A percentile compares a stretch with the other conserved stretches of the same genome.
Evolutionary conservation across 2,888 invertebrate species (phyloP).

Genomic region (Bimastos eiseni): DNA sequence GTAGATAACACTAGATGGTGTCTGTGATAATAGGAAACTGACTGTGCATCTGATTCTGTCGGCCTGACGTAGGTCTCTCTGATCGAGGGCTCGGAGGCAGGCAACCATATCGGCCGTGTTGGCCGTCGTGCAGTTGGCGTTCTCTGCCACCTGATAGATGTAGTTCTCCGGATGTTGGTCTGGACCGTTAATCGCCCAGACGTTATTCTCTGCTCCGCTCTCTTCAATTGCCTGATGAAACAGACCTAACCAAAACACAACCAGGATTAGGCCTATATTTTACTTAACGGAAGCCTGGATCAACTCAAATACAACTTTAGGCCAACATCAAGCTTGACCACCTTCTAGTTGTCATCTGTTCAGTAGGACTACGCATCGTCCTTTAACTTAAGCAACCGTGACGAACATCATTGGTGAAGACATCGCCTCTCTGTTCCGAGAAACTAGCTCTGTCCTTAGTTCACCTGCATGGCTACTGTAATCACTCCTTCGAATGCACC

Average conservation of each 20-base stretch:
- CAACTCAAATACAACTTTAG: no score
- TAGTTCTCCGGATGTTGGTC: conserved; percentile 33
- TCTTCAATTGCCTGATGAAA: conserved; percentile 45
- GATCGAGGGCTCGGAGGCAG: conserved; percentile 10
- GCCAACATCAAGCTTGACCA: no score
- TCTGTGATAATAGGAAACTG: not conserved
- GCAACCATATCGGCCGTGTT: conserved; percentile 23
- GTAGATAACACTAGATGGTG: not conserved
- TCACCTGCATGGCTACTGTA: no score
- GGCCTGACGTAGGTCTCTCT: not conserved
- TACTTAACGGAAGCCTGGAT: no score
- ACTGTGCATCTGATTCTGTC: conserved; percentile 30
- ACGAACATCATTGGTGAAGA: no score
- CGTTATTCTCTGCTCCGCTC: conserved; percentile 41
- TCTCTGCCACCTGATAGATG: conserved; percentile 35
- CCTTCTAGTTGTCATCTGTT: no score
- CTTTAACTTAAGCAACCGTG: no score
- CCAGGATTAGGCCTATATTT: no score
- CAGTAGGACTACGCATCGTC: no score
- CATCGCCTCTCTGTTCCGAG: no score
- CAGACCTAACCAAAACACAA: conserved; percentile 33
- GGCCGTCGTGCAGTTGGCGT: conserved; percentile 25
- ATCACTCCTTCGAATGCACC: no score
- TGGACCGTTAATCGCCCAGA: conserved; percentile 33
- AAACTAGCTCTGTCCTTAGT: no score